These are phyloP conservation scores for Nymphalis urticae DNA, from an alignment of 2,888 invertebrate genomes.

Conservation along the genomic window DNA sequence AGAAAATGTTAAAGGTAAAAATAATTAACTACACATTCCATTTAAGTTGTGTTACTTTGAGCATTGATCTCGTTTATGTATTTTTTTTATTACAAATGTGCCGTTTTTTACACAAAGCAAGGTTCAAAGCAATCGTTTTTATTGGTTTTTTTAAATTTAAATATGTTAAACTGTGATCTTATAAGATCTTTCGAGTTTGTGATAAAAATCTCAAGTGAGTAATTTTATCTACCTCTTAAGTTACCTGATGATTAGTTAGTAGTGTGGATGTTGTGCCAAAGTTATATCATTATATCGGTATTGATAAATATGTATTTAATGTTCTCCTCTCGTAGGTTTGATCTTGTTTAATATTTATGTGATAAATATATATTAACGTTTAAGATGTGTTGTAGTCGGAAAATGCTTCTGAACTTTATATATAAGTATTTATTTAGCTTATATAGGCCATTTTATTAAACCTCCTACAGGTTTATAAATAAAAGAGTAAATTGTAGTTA, in stretches of 20 bases:
- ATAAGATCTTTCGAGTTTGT: slow-evolving; percentile 5
- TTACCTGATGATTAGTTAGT: slow-evolving; percentile 47
- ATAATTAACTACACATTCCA: slow-evolving; percentile 23
- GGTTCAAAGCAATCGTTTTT: slow-evolving; percentile 1
- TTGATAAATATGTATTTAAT: slow-evolving; percentile 2
- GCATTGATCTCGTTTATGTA: slow-evolving; percentile 1
- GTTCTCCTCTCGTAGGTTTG: slow-evolving; percentile 7
- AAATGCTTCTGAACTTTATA: not conserved
- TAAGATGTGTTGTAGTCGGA: not conserved
- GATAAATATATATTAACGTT: slow-evolving; percentile 3
- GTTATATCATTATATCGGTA: slow-evolving; percentile 11
- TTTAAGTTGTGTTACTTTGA: slow-evolving; percentile 7
- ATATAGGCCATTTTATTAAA: too few species aligned
- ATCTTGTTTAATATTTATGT: not conserved
- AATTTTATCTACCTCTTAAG: slow-evolving; percentile 54
- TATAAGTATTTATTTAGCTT: slow-evolving; percentile 4
- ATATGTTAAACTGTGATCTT: not conserved
- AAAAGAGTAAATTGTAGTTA: too few species aligned
- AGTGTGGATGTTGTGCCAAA: slow-evolving; percentile 35
- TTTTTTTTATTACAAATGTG: not conserved
- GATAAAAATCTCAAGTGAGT: slow-evolving; percentile 19
- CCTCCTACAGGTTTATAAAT: too few species aligned
- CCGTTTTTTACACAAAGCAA: not conserved
- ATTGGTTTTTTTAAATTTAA: not conserved
- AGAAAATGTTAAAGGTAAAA: slow-evolving; percentile 47